phyloP scores from a whole-genome alignment of 1,140 invertebrate species.

The Neuroterus valhalla region DNA sequence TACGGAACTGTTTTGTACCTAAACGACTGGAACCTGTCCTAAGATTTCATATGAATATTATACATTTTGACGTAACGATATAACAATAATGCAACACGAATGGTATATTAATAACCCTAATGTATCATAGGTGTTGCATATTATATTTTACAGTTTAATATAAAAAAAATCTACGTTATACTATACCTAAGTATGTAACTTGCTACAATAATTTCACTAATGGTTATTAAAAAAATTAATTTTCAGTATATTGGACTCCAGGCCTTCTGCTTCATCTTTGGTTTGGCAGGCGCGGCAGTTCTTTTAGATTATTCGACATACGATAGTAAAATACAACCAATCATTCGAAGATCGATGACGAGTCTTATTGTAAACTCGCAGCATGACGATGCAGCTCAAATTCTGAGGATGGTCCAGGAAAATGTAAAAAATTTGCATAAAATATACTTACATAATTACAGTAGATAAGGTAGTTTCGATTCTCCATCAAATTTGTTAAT shows the following conservation, averaged over 20 bases:
- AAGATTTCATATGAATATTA: too few species aligned
- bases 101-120: too few species aligned
- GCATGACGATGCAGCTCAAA: constrained; percentile 77
- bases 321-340: constrained; percentile 84
- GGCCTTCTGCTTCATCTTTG: constrained; percentile 81
- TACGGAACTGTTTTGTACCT: too few species aligned
- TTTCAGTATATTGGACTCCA: constrained; percentile 83
- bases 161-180: too few species aligned
- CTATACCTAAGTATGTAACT: too few species aligned
- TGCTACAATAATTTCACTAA: not conserved
- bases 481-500: too few species aligned
- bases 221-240: constrained; percentile 45
- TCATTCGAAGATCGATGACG: constrained; percentile 82
- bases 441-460: not conserved
- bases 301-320: constrained; percentile 87
- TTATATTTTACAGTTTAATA: too few species aligned
- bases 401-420: constrained; percentile 88
- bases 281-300: constrained; percentile 84
- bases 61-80: too few species aligned
- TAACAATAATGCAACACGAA: too few species aligned
- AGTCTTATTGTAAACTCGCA: constrained; percentile 83
- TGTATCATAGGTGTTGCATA: too few species aligned
- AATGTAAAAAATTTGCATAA: constrained; percentile 78
- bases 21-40: too few species aligned
- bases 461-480: not conserved